A percentile compares a stretch with the other conserved stretches of the same genome.
These are phyloP conservation scores for Cryptomyrus ogoouensis DNA, from an alignment of 2,113 vertebrate species.

Conservation along the genomic window DNA sequence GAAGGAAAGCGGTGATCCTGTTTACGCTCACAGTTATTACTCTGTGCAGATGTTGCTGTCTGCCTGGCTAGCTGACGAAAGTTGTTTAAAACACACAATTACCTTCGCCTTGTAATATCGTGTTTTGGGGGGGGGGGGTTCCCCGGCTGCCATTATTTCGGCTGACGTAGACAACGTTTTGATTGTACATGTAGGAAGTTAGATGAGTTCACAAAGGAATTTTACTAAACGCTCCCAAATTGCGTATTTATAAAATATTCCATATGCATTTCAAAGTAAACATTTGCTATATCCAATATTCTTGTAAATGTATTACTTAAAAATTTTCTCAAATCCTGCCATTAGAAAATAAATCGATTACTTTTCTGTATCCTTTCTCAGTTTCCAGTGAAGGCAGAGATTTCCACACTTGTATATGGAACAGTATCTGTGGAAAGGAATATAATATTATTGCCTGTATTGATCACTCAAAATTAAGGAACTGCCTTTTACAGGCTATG, in stretches of 20 bases:
- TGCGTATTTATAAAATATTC: neutral
- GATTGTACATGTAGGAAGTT: neutral
- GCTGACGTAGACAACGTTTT: neutral
- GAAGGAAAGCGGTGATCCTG: neutral
- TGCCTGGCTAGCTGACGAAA: neutral
- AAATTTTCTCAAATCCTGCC: neutral
- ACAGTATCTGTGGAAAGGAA: neutral
- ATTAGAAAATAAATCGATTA: neutral
- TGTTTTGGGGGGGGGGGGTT: neutral
- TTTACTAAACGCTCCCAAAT: neutral
- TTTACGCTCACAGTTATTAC: conserved; percentile 1
- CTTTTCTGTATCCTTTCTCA: neutral
- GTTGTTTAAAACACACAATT: neutral
- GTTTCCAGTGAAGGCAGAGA: neutral
- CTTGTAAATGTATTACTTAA: neutral
- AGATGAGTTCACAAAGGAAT: neutral
- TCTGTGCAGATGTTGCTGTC: neutral
- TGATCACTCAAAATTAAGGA: neutral
- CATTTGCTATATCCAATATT: neutral
- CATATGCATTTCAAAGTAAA: neutral
- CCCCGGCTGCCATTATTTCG: neutral
- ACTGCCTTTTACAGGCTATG: neutral
- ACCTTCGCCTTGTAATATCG: neutral
- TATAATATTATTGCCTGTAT: neutral
- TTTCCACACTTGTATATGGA: neutral